These are phyloP conservation scores for Sylvietta virens DNA, from an alignment of 2,113 vertebrate genomes.

Conservation along the genomic window DNA sequence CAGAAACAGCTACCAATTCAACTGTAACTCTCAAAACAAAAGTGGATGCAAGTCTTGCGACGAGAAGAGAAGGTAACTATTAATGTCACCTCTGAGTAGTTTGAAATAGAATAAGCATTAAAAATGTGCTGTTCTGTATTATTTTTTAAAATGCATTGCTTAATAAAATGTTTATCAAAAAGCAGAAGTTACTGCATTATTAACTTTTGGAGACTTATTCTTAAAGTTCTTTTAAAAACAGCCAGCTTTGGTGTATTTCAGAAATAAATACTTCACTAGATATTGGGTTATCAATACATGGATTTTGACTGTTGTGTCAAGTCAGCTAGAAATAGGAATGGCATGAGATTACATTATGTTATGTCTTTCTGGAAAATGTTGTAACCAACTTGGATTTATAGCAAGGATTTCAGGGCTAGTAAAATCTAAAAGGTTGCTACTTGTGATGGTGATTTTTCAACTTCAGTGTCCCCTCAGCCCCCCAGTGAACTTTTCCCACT, in stretches of 20 bases:
- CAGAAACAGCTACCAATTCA: slow-evolving; percentile 54
- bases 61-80: slow-evolving; percentile 63
- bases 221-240: neutral
- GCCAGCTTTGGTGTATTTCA: neutral
- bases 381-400: neutral
- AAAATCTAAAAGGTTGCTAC: neutral
- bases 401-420: neutral
- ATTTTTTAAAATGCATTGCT: fast-evolving
- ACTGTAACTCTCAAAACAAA: slow-evolving; percentile 61
- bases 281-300: neutral
- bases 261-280: neutral
- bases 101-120: neutral
- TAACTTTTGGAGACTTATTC: neutral
- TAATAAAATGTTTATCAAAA: neutral
- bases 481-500: neutral
- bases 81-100: neutral
- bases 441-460: neutral
- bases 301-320: neutral
- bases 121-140: neutral
- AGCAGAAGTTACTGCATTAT: neutral
- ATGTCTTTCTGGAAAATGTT: neutral
- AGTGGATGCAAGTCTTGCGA: slow-evolving; percentile 23
- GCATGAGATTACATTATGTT: neutral
- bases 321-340: neutral
- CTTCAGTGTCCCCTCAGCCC: neutral